Conservation (phyloP, 2,113 vertebrate genomes). For the Azemiops feae region DNA sequence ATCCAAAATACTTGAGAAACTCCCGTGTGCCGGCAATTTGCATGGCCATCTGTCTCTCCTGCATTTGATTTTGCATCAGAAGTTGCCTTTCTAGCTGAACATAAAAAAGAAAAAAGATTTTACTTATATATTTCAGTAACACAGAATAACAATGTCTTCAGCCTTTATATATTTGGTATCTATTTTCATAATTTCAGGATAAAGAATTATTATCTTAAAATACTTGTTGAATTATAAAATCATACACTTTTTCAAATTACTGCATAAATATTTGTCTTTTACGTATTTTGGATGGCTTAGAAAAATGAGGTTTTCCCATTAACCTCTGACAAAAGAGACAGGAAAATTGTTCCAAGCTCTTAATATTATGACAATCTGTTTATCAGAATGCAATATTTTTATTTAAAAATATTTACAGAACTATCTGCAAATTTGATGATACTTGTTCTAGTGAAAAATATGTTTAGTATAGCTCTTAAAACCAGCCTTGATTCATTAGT, state of each 20-base stretch:
- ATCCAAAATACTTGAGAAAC: constrained; percentile 85
- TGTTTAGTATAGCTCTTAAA: not conserved
- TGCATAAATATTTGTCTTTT: not conserved
- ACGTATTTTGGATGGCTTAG: not conserved
- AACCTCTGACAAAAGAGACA: not conserved
- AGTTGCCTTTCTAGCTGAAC: constrained; percentile 87
- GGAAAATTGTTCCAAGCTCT: not conserved
- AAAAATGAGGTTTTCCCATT: no score
- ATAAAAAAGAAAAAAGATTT: constrained; percentile 36
- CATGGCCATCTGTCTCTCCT: constrained; percentile 86
- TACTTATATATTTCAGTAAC: constrained; percentile 24
- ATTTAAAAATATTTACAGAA: not conserved
- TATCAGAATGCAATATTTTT: not conserved
- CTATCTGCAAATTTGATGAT: not conserved
- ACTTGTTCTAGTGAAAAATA: not conserved
- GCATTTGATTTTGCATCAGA: constrained; percentile 87
- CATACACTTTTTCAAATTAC: not conserved
- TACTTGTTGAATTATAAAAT: not conserved
- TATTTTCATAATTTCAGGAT: not conserved
- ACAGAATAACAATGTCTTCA: not conserved
- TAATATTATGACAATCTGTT: not conserved
- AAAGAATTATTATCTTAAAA: not conserved
- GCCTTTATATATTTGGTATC: constrained; percentile 19
- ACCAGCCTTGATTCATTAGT: not conserved
- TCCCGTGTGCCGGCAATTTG: constrained; percentile 87